phyloP scores from a whole-genome alignment of 2,888 invertebrate genomes.

The Tuberolachnus salignus region DNA sequence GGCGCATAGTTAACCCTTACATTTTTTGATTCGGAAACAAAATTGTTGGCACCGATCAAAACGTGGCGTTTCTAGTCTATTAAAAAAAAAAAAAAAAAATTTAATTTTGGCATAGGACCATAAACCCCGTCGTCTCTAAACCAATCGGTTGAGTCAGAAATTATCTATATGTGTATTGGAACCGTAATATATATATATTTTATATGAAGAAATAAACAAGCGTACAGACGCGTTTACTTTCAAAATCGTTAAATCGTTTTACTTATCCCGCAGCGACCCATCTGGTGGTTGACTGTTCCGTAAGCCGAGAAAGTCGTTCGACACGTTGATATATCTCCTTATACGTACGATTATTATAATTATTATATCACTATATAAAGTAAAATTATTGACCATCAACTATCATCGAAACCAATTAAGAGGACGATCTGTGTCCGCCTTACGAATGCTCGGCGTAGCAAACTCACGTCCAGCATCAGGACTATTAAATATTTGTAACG shows the following conservation, averaged over 20 bases:
- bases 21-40: slow-evolving; percentile 12
- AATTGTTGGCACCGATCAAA: slow-evolving; percentile 46
- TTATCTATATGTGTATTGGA: neutral
- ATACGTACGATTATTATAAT: neutral
- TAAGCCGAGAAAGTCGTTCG: slow-evolving; percentile 2
- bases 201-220: neutral
- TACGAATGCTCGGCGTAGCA: too few relatives aligned
- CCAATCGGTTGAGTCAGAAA: neutral
- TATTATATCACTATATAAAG: neutral
- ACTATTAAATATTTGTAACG: too few relatives aligned
- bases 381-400: too few relatives aligned
- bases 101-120: slow-evolving; percentile 27
- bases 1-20: slow-evolving; percentile 18
- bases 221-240: slow-evolving; percentile 7
- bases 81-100: slow-evolving; percentile 39
- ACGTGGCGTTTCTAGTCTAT: slow-evolving; percentile 12
- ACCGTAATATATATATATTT: neutral
- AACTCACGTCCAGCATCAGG: too few relatives aligned
- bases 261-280: neutral
- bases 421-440: too few relatives aligned
- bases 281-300: neutral
- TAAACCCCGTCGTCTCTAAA: neutral
- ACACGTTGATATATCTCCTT: slow-evolving; percentile 8
- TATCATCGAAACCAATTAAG: too few relatives aligned
- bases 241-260: neutral